These are phyloP conservation scores for Nomada fabriciana DNA, from an alignment of 2,888 invertebrate species.

Conservation along the genomic window DNA sequence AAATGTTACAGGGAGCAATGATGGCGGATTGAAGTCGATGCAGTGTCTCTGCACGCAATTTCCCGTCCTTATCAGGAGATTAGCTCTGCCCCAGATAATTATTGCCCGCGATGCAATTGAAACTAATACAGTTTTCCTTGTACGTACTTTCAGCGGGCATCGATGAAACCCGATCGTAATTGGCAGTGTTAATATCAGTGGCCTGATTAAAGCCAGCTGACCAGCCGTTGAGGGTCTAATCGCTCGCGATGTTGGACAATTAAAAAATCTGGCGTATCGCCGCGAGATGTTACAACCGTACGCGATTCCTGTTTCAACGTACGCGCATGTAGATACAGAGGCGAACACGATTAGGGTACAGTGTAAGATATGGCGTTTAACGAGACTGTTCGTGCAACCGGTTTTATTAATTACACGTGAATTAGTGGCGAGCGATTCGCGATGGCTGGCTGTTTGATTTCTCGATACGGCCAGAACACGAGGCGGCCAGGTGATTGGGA, in stretches of 20 bases:
- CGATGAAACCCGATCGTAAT: slow-evolving; percentile 19
- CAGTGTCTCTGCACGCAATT: slow-evolving; percentile 3
- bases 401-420: slow-evolving; percentile 50
- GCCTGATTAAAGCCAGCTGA: slow-evolving; percentile 26
- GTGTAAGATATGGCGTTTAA: slow-evolving; percentile 23
- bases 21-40: slow-evolving; percentile 30
- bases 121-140: slow-evolving; percentile 16
- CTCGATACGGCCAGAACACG: not conserved
- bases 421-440: slow-evolving; percentile 32
- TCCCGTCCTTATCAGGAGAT: not conserved
- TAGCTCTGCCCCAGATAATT: slow-evolving; percentile 35
- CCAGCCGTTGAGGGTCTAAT: slow-evolving; percentile 17
- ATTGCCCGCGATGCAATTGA: slow-evolving; percentile 18
- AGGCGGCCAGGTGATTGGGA: slow-evolving; percentile 4
- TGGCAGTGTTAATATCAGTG: slow-evolving; percentile 31
- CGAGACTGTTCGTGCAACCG: slow-evolving; percentile 40
- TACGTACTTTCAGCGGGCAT: not conserved
- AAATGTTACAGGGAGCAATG: not conserved
- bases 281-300: not conserved
- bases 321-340: not conserved
- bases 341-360: not conserved
- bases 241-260: slow-evolving; percentile 15
- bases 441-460: not conserved
- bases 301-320: not conserved
- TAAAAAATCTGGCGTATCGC: slow-evolving; percentile 18